phyloP scores from a whole-genome alignment of 2,113 vertebrate genomes.

The Channa maculata region DNA sequence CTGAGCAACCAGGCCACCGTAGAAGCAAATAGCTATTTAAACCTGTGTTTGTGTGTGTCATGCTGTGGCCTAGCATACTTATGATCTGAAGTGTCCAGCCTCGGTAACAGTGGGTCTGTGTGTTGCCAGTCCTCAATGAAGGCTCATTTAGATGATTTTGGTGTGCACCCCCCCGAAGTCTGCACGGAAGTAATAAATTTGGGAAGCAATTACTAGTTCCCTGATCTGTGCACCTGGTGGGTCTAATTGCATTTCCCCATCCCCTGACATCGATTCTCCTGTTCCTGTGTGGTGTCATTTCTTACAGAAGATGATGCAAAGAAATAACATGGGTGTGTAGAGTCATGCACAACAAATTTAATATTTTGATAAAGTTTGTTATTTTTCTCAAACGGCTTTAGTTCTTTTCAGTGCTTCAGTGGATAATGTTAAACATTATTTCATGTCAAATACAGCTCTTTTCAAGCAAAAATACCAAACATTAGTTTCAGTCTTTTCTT shows the following conservation, averaged over 20 bases:
- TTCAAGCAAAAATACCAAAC: not conserved
- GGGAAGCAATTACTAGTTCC: slow-evolving; percentile 91
- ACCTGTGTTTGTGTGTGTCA: slow-evolving; percentile 4
- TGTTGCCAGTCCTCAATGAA: slow-evolving; percentile 79
- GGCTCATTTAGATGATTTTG: slow-evolving; percentile 88
- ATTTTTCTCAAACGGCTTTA: too few species aligned
- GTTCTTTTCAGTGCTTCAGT: not conserved
- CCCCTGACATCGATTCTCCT: slow-evolving; percentile 79
- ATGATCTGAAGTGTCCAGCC: slow-evolving; percentile 62
- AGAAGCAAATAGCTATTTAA: slow-evolving; percentile 46
- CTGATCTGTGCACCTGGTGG: slow-evolving; percentile 93
- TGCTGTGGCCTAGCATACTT: slow-evolving; percentile 17
- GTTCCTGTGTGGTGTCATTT: slow-evolving; percentile 55
- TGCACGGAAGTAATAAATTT: slow-evolving; percentile 96
- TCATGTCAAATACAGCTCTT: not conserved
- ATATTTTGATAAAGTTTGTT: too few species aligned
- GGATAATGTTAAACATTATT: too few species aligned
- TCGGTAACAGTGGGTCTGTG: slow-evolving; percentile 64
- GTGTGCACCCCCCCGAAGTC: slow-evolving; percentile 86
- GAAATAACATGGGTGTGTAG: slow-evolving; percentile 2
- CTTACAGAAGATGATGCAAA: slow-evolving; percentile 31
- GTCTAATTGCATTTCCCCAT: slow-evolving; percentile 92
- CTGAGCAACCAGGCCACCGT: slow-evolving; percentile 36
- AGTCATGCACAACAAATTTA: too few species aligned
- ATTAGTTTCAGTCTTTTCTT: not conserved